Conservation (phyloP, 2,113 vertebrate genomes). For the Ceyx melanurus region DNA sequence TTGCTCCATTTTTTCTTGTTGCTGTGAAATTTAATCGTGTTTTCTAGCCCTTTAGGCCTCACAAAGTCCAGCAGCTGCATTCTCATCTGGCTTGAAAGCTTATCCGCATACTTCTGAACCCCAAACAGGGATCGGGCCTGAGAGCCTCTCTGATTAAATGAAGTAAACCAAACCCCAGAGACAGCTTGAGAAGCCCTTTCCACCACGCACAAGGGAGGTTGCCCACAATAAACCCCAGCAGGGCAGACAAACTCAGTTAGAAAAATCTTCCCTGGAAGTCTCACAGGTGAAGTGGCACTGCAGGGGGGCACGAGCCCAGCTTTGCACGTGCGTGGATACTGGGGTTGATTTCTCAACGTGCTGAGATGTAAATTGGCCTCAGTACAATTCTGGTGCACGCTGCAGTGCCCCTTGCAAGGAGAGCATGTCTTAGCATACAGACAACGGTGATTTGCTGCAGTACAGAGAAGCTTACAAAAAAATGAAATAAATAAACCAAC, state of each 20-base stretch:
- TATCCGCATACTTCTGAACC: conserved; percentile 50
- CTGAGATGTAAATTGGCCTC: not conserved
- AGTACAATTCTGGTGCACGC: not conserved
- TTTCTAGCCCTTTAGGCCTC: conserved; percentile 53
- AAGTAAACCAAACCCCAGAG: not conserved
- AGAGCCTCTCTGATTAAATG: not conserved
- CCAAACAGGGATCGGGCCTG: not conserved
- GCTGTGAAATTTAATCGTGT: conserved; percentile 69
- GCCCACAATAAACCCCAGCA: not conserved
- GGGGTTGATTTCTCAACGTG: not conserved
- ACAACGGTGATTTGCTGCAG: conserved; percentile 1
- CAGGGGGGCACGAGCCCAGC: not conserved
- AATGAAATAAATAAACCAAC: too few relatives aligned
- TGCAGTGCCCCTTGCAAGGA: not conserved
- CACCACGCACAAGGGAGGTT: not conserved
- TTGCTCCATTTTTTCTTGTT: not conserved
- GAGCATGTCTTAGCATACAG: not conserved
- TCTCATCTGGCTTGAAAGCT: conserved; percentile 66
- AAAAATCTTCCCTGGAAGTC: not conserved
- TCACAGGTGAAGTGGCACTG: not conserved
- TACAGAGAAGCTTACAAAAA: not conserved
- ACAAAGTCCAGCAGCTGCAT: conserved; percentile 64
- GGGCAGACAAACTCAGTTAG: not conserved
- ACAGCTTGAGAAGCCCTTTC: not conserved
- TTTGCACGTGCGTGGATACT: not conserved